Percentiles rank a stretch among this genome's conserved stretches.
These are phyloP conservation scores for Dasysyrphus albostriatus DNA, from an alignment of 2,888 invertebrate genomes.

Conservation along the genomic window DNA sequence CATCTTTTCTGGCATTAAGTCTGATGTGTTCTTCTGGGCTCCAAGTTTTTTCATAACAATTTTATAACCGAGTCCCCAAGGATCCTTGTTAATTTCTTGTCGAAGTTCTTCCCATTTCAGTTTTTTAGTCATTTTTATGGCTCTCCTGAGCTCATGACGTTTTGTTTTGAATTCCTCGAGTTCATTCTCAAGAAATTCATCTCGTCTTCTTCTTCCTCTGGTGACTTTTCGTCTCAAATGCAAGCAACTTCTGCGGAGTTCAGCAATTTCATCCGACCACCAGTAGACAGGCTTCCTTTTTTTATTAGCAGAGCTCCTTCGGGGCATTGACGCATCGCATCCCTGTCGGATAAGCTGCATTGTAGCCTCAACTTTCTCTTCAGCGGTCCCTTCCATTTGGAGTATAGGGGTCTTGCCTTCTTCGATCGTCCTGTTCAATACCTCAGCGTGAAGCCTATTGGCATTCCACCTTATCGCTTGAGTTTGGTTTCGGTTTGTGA, in stretches of 20 bases:
- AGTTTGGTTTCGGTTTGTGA: no score
- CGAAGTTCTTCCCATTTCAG: constrained; percentile 19
- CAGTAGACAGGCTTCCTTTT: not conserved
- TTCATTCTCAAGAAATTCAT: not conserved
- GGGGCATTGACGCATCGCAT: no score
- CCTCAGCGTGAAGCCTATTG: not conserved
- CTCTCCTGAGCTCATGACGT: not conserved
- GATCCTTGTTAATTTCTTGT: not conserved
- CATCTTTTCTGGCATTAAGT: constrained; percentile 13
- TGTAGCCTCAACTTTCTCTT: no score
- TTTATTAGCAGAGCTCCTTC: no score
- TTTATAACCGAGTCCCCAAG: not conserved
- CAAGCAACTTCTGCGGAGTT: not conserved
- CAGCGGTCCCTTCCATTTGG: no score
- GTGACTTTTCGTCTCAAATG: constrained; percentile 17
- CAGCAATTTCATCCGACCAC: not conserved
- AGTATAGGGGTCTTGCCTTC: no score
- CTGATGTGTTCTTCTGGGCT: not conserved
- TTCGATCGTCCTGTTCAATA: not conserved
- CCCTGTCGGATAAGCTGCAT: no score
- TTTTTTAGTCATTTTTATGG: not conserved
- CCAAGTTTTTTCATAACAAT: constrained; percentile 4
- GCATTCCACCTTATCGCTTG: not conserved
- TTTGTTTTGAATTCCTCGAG: not conserved
- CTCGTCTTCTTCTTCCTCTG: constrained; percentile 8